Conservation (phyloP, 2,797 vertebrate species). For the Moxostoma hubbsi region DNA sequence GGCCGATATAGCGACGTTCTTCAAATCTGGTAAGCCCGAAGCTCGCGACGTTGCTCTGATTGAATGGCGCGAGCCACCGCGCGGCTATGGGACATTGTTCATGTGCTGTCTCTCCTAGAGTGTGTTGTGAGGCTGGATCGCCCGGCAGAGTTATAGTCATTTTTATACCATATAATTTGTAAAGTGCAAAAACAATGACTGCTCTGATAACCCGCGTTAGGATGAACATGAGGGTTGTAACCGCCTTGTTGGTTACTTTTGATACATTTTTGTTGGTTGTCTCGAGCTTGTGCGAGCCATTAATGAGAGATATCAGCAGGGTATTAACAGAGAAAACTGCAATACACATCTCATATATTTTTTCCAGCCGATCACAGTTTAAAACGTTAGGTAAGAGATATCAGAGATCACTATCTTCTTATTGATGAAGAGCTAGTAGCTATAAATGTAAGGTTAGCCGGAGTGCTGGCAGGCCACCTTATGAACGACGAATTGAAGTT, state of each 20-base stretch:
- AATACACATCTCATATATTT: not conserved
- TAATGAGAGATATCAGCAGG: not conserved
- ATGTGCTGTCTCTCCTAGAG: not conserved
- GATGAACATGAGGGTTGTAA: not conserved
- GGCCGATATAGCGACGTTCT: slow-evolving; percentile 90
- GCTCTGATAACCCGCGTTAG: not conserved
- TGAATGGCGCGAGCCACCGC: slow-evolving; percentile 50
- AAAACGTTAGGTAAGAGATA: not conserved
- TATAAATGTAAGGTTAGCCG: slow-evolving; percentile 5
- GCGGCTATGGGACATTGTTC: slow-evolving; percentile 68
- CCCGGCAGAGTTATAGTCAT: not conserved
- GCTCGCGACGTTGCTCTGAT: slow-evolving; percentile 47
- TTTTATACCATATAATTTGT: not conserved
- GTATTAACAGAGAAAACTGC: not conserved
- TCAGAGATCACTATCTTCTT: not conserved
- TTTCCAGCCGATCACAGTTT: not conserved
- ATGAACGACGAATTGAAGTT: not conserved
- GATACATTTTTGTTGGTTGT: not conserved
- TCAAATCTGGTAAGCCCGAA: slow-evolving; percentile 87
- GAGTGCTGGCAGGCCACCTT: not conserved
- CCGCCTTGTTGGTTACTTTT: not conserved
- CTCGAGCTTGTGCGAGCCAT: slow-evolving; percentile 1
- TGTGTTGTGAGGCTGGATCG: slow-evolving; percentile 4
- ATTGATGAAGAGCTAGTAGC: not conserved
- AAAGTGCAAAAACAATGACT: not conserved